phyloP scores from a whole-genome alignment of 1,140 invertebrate species.

The Ceratina japonica region DNA sequence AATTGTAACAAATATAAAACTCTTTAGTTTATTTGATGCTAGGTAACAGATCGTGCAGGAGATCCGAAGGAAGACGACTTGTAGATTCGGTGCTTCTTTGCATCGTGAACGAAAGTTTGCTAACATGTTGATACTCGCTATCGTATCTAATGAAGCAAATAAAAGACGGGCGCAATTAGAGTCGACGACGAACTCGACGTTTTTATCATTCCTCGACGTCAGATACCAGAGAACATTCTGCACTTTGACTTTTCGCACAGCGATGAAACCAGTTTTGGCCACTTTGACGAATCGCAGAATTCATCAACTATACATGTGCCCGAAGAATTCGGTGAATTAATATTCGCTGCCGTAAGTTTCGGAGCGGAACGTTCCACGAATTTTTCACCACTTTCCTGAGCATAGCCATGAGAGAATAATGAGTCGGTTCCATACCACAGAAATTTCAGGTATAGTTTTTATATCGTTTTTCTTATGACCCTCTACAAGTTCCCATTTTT shows the following conservation, averaged over 20 bases:
- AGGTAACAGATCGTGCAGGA: no score
- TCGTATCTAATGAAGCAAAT: slow-evolving; percentile 4
- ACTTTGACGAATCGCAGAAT: slow-evolving; percentile 19
- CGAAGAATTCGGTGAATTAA: slow-evolving; percentile 31
- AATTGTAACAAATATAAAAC: no score
- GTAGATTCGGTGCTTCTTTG: no score
- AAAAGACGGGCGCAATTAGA: slow-evolving; percentile 27
- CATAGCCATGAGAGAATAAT: slow-evolving; percentile 6
- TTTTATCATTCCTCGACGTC: not conserved
- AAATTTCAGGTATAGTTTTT: no score
- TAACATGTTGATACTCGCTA: no score
- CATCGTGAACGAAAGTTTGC: no score
- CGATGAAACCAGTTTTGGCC: slow-evolving; percentile 5
- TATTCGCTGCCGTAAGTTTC: not conserved
- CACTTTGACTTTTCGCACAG: not conserved
- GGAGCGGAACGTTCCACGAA: not conserved
- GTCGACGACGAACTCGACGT: not conserved
- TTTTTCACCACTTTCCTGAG: not conserved
- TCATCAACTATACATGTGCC: slow-evolving; percentile 7
- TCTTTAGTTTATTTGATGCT: no score
- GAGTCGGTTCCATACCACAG: not conserved
- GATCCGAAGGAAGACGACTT: no score
- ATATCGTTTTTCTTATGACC: not conserved
- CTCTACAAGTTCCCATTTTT: no score
- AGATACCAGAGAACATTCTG: not conserved